Evolutionary conservation across 2,888 invertebrate species (phyloP), one percentile per base, ranked within the genome.

Genomic region (Eupithecia inturbata): DNA sequence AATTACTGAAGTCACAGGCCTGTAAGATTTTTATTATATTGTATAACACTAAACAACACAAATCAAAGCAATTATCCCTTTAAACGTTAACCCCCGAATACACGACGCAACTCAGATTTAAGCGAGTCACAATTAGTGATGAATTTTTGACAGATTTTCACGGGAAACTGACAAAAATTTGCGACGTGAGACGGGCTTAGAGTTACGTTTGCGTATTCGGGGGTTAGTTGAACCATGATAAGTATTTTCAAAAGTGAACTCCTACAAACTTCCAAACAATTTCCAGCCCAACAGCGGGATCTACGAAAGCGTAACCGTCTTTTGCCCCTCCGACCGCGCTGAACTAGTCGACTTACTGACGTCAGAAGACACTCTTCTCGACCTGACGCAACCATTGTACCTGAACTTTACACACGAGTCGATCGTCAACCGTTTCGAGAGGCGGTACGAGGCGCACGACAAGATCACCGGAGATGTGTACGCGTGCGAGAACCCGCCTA

Each of bases 301-400:
- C 82, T 97, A 97, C 95, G 97, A 97, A 91, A 97, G 97, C 89
- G 97, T 98, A 89, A 97, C 97, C 80, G 97, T 97, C 78, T 98
- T 98, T 93, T 97, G 97, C 91, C 97, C 98, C 70, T 96, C 96
- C 85, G 96, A 96, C 87, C 95, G 96, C 79, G 94, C 97, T 82
- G 97, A 97, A 82, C 92, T 96, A 80, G 95, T 98, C 83, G 95
- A 96, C 82, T 91, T 97, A 80, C 91, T 98, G 85, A 96, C 96
- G 79, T 95, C 96, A 77, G 98, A 98, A 91, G 97, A 97, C 91
- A 90, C 96, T 67, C 95, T 98, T 81, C 95, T 98, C 82, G 97
- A 97, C 92, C 97, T 97, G 96, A 95, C 96, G 77, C 96, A 96
- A 89, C 97, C 97, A 71, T 91, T 98, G 92, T 98, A 97, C 95